phyloP scores from a whole-genome alignment of 2,113 vertebrate species.

The Vanacampus margaritifer region DNA sequence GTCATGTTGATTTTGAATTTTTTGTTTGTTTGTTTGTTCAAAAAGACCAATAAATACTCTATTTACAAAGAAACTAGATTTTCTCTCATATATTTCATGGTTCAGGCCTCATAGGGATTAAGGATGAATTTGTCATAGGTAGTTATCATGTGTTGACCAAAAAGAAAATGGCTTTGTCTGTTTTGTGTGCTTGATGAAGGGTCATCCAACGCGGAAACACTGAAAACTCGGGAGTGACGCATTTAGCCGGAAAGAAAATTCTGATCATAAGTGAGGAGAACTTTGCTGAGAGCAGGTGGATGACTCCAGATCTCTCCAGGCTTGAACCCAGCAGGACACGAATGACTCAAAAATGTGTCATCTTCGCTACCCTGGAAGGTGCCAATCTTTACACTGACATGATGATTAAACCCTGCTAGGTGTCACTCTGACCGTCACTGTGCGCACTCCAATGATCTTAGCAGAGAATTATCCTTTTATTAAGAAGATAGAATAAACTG shows the following conservation, averaged over 20 bases:
- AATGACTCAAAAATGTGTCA: constrained; percentile 50
- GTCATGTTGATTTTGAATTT: too few species aligned
- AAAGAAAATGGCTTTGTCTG: neutral
- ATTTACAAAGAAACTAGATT: too few species aligned
- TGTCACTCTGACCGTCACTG: constrained; percentile 19
- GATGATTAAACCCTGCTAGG: constrained; percentile 17
- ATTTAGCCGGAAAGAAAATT: neutral
- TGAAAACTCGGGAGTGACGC: neutral
- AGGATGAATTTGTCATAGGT: neutral
- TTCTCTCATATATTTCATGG: too few species aligned
- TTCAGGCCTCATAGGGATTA: too few species aligned
- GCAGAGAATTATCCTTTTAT: neutral
- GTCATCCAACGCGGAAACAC: neutral
- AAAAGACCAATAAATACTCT: too few species aligned
- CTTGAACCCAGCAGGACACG: constrained; percentile 41
- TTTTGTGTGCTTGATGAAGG: neutral
- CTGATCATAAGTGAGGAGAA: neutral
- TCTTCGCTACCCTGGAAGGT: constrained; percentile 23
- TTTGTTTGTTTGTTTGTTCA: too few species aligned
- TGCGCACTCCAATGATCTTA: constrained; percentile 41
- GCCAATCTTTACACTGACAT: constrained; percentile 9
- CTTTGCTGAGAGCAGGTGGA: constrained; percentile 29
- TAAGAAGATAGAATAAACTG: constrained; percentile 31
- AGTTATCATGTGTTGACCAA: neutral
- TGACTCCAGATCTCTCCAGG: constrained; percentile 23